These are phyloP conservation scores for Chauna torquata DNA, from an alignment of 2,113 vertebrate genomes.

Conservation along the genomic window DNA sequence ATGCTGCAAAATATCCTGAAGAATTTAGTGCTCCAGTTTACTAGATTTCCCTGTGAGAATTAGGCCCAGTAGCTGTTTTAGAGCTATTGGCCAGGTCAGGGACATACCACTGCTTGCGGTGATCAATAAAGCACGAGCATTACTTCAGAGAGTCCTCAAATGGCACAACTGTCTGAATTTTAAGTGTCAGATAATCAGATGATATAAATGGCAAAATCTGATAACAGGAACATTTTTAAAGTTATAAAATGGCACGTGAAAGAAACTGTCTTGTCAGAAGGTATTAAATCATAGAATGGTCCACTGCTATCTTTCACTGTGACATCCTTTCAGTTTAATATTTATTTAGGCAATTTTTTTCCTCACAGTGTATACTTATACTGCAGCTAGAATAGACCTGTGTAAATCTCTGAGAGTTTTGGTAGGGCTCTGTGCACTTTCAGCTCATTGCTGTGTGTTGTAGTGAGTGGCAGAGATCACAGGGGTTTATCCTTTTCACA, in stretches of 20 bases:
- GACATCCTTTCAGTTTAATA: neutral
- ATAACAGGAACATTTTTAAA: neutral
- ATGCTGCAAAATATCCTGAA: neutral
- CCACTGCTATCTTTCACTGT: neutral
- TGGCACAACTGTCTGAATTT: neutral
- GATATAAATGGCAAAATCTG: neutral
- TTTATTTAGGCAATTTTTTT: neutral
- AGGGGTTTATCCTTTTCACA: neutral
- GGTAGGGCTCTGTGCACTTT: neutral
- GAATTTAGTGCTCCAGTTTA: neutral
- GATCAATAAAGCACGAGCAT: neutral
- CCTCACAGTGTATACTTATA: neutral
- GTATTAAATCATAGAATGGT: neutral
- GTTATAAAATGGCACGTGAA: neutral
- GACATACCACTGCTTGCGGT: neutral
- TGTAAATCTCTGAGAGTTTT: neutral
- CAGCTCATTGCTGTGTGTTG: neutral
- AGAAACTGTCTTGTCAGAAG: neutral
- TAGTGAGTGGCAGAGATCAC: neutral
- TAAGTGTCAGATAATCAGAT: slow-evolving; percentile 1
- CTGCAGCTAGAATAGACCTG: neutral
- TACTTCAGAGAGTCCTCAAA: neutral
- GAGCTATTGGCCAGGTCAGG: neutral
- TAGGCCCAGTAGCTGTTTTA: neutral
- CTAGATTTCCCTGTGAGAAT: neutral